Percentiles rank a stretch among this genome's conserved stretches.
These are phyloP conservation scores for Daktulosphaira vitifoliae DNA, from an alignment of 1,140 invertebrate species.

Conservation along the genomic window DNA sequence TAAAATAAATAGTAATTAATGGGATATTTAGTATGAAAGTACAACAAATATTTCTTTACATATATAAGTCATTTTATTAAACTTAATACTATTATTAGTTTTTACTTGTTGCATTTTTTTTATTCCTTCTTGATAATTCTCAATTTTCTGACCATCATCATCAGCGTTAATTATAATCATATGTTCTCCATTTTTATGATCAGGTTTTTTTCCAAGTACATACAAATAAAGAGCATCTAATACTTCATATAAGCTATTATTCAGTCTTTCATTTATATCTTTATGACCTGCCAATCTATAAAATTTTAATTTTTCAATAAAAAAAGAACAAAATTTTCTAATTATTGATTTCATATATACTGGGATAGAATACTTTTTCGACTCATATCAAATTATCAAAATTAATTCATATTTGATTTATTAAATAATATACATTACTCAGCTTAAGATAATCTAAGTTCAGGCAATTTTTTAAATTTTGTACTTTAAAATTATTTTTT, in stretches of 20 bases:
- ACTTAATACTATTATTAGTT: neutral
- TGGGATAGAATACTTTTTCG: too few species aligned
- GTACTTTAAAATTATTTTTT: too few species aligned
- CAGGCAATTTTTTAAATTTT: too few species aligned
- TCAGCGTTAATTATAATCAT: constrained; percentile 71
- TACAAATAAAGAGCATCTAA: constrained; percentile 86
- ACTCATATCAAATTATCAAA: too few species aligned
- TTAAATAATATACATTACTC: too few species aligned
- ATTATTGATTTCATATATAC: neutral
- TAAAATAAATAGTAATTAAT: too few species aligned
- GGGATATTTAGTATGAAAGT: too few species aligned
- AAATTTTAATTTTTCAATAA: constrained; percentile 4
- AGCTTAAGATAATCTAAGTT: too few species aligned
- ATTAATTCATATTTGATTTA: too few species aligned
- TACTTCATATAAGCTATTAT: constrained; percentile 87
- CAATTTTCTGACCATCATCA: constrained; percentile 41
- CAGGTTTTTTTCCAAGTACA: constrained; percentile 75
- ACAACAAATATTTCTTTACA: too few species aligned
- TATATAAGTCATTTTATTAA: neutral
- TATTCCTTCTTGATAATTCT: constrained; percentile 52
- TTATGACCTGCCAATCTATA: constrained; percentile 64
- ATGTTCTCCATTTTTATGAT: constrained; percentile 75
- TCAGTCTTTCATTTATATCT: constrained; percentile 73
- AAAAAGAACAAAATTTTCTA: constrained; percentile 28
- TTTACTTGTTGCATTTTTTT: constrained; percentile 60